phyloP scores from a whole-genome alignment of 2,797 vertebrate species.

The Choloepus didactylus region DNA sequence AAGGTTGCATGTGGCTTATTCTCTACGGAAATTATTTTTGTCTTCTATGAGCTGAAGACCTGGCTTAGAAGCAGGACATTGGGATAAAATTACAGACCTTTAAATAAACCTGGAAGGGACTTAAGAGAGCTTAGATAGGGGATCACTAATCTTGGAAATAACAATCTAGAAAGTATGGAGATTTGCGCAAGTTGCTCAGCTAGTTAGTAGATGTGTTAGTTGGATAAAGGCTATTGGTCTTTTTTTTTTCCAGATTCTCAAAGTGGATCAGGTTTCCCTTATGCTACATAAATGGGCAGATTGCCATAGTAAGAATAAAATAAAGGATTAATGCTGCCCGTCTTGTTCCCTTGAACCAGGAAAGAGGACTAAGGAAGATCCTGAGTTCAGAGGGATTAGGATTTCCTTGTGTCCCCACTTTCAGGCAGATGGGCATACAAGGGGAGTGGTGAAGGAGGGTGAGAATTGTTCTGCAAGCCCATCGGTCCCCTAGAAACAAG shows the following conservation, averaged over 20 bases:
- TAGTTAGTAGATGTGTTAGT: not conserved
- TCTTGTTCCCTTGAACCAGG: not conserved
- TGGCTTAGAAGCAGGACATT: constrained; percentile 65
- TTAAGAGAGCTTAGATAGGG: constrained; percentile 15
- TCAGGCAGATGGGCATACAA: not conserved
- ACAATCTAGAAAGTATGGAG: constrained; percentile 8
- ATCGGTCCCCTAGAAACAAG: rapidly evolving
- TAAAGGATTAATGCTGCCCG: not conserved
- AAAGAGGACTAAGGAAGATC: not conserved
- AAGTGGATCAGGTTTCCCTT: not conserved
- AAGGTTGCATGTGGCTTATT: not conserved
- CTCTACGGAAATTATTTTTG: constrained; percentile 66
- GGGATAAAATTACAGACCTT: constrained; percentile 65
- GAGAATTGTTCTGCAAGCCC: not conserved
- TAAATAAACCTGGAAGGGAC: constrained; percentile 77
- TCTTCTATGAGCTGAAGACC: constrained; percentile 37
- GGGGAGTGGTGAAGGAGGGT: not conserved
- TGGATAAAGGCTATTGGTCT: not conserved
- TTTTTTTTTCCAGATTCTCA: not conserved
- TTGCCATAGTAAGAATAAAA: not conserved
- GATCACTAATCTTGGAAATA: constrained; percentile 60
- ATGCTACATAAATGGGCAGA: not conserved
- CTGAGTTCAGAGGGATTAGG: not conserved
- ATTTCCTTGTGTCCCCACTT: not conserved
- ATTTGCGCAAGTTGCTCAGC: not conserved